phyloP scores from a whole-genome alignment of 2,888 invertebrate species.

The Oconnorella tubifera region DNA sequence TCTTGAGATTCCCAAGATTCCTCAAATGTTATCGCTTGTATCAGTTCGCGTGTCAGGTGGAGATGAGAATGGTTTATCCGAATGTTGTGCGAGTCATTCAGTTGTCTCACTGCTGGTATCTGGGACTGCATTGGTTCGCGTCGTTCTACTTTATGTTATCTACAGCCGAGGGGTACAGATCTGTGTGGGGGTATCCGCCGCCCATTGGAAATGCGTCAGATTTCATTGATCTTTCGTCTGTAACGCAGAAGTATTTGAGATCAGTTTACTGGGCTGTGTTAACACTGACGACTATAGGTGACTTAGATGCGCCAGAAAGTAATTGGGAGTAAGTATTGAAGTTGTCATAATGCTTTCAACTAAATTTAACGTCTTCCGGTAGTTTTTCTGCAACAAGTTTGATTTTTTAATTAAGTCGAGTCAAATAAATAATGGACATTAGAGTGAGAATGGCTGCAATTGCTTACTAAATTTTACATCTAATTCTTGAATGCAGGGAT shows the following conservation, averaged over 20 bases:
- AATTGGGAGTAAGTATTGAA: conserved; percentile 82
- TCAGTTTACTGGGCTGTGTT: conserved; percentile 95
- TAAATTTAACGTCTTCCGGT: too few species aligned
- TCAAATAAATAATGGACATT: too few species aligned
- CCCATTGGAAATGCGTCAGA: conserved; percentile 57
- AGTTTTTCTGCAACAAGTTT: too few species aligned
- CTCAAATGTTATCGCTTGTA: conserved; percentile 74
- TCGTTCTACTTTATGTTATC: conserved; percentile 93
- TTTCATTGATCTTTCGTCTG: conserved; percentile 66
- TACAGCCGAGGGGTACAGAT: conserved; percentile 63
- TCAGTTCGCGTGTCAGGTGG: conserved; percentile 87
- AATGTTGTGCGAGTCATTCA: conserved; percentile 94
- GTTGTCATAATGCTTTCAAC: too few species aligned
- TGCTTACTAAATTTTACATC: too few species aligned
- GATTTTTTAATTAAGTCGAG: too few species aligned
- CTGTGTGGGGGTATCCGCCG: conserved; percentile 59
- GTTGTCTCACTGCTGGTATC: conserved; percentile 87
- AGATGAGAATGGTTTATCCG: conserved; percentile 90
- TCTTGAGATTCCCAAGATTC: conserved; percentile 66
- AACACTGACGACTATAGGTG: conserved; percentile 91
- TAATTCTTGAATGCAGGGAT: too few species aligned
- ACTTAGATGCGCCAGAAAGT: conserved; percentile 89
- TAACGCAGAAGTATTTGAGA: conserved; percentile 87
- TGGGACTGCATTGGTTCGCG: conserved; percentile 95
- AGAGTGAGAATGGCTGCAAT: too few species aligned